Base-by-base conservation (phyloP, 2,113 vertebrate species). In the Speoplatyrhinus poulsoni region DNA sequence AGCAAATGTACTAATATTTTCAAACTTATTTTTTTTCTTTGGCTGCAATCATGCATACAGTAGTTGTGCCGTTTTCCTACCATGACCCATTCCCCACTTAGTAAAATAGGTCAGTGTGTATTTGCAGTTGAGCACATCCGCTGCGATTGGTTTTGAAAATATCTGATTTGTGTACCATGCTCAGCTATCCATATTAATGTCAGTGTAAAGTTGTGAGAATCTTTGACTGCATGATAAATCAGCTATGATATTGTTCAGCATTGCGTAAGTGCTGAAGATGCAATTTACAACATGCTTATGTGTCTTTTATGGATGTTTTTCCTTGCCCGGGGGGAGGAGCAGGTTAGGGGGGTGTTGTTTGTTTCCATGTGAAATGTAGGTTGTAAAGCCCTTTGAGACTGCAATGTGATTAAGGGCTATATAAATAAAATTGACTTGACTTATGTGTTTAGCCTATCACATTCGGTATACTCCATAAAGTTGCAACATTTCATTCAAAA, bases 211-310 rank as follows among this genome's bases (percentile, higher is more conserved):
- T 55, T 46, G 70, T 13, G 65, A 12, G 17, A 1, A 50, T 65
- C 67, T 3, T 55, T 16, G 47, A 17, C 74, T 69, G 0, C 0
- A 65, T 36, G 70, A 85, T 90, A 87, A 91, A 70, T 91, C 87
- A 88, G 83, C 85, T 71, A 55, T 66, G 60, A 63, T 74, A 76
- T 89, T 90, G 88, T 81, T 86, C 81, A 89, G 19, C 19, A 26
- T 26, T 26, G 19, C 19, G 2, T 26, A 26, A 26, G 89, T 71
- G 71, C 58, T 52, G 65, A 84, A 75, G 10, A 36, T 10, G 10
- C 11, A 12, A 32, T 13, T 11, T 36, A 1, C 3, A 6, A 33
- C 36, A 33, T 65, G 50, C 41, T 36, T 47, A n/a, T 56, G 53
- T 56, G 33, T 26, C 19, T 26, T 26, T 26, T 26, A 26, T 26